These are phyloP conservation scores for Meghimatium bilineatum DNA, from an alignment of 2,888 invertebrate species.

Conservation along the genomic window DNA sequence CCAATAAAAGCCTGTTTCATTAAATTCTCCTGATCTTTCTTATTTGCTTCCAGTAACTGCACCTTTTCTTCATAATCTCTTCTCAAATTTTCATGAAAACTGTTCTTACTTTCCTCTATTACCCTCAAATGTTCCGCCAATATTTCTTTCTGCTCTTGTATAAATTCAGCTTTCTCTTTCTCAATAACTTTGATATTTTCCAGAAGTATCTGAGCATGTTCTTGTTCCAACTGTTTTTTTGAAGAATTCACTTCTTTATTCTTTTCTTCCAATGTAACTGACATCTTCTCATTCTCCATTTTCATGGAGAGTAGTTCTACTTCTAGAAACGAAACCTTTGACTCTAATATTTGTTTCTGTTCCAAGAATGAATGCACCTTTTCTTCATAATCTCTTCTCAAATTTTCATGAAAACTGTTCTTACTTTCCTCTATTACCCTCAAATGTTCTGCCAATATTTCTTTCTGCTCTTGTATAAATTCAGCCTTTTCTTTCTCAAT, in stretches of 20 bases:
- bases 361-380: not conserved
- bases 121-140: not conserved
- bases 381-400: not conserved
- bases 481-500: constrained; percentile 8
- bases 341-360: not conserved
- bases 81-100: not conserved
- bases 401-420: not conserved
- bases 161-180: not conserved
- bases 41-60: not conserved
- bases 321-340: not conserved
- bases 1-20: not conserved
- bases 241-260: not conserved
- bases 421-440: constrained; percentile 17
- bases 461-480: not conserved
- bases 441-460: not conserved
- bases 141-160: not conserved
- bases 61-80: constrained; percentile 1
- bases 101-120: constrained; percentile 9
- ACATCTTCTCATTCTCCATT: not conserved
- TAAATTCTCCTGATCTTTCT: not conserved
- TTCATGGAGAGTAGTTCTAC: not conserved
- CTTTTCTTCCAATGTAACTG: not conserved
- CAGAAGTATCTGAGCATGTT: not conserved
- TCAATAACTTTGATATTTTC: constrained; percentile 6
- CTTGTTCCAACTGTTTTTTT: constrained; percentile 10